A percentile compares a stretch with the other conserved stretches of the same genome.
Conservation (phyloP, 2,113 vertebrate species). For the Calidris pugnax region DNA sequence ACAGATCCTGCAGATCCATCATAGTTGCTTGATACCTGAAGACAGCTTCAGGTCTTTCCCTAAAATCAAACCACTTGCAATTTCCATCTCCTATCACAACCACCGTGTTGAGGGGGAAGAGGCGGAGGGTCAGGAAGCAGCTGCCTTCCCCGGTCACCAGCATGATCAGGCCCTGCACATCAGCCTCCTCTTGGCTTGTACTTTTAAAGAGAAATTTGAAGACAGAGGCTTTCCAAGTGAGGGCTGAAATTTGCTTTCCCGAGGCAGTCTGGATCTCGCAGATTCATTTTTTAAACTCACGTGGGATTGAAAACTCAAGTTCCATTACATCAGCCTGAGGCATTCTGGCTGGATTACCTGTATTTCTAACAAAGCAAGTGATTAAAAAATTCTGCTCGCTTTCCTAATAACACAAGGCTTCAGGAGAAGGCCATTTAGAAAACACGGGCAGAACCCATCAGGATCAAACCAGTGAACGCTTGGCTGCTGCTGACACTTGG, state of each 20-base stretch:
- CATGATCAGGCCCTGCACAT: neutral
- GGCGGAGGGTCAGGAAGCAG: too few species aligned
- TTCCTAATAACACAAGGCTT: neutral
- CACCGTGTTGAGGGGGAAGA: neutral
- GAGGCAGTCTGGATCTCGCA: neutral
- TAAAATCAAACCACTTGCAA: neutral
- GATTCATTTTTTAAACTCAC: slow-evolving; percentile 33
- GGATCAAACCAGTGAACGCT: neutral
- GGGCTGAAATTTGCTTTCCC: neutral
- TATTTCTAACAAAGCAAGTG: slow-evolving; percentile 26
- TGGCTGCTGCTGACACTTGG: neutral
- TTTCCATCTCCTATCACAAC: neutral
- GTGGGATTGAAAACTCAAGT: neutral
- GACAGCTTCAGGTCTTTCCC: neutral
- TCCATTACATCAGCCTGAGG: neutral
- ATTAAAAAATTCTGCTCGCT: slow-evolving; percentile 17
- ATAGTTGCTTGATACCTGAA: neutral
- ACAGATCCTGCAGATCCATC: neutral
- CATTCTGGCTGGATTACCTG: neutral
- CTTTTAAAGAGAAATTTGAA: slow-evolving; percentile 15
- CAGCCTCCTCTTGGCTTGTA: neutral
- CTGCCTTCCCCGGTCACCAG: neutral
- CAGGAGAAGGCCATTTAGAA: neutral
- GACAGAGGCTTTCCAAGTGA: slow-evolving; percentile 38
- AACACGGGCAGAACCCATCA: neutral